Base-by-base conservation (phyloP, 1,140 invertebrate species). In the Camponotus pennsylvanicus region DNA sequence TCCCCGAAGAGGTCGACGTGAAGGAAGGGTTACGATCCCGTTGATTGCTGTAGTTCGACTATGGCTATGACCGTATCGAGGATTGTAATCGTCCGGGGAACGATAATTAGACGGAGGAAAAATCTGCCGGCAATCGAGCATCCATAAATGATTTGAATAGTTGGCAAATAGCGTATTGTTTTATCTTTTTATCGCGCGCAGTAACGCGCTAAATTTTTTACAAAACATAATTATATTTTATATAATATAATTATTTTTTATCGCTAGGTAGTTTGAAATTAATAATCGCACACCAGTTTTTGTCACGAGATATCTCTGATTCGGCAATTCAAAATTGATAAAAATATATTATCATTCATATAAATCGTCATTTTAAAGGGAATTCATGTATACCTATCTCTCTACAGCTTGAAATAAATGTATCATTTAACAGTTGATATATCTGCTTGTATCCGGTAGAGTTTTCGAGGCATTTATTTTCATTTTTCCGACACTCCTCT, bases 1-100 rank as follows among this genome's bases (percentile, higher is more conserved):
- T 77, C 71, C 63, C 66, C 57, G 45, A 87, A 70, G 69, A 76
- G 67, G 40, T 59, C 13, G 52, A 42, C 34, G 21, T 21, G 8
- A 64, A 88, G 75, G 59, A 91, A 86, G 85, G 89, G 90, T 91
- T 93, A 90, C 91, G 91, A 93, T 88, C 91, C 89, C 88, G 89
- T 93, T 92, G 91, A 93, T 93, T 92, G 90, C 89, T 90, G 69
- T 92, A 92, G 92, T 89, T 90, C 85, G 86, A 88, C 82, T 86
- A 86, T 52, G 77, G 37, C 71, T 77, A 73, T 18, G 49, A 52
- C 61, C 63, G 67, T 91, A 87, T 89, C 85, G 90, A 91, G 85
- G 59, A 83, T 76, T 76, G 83, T 82, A 88, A 88, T 91, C 61
- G 83, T 49, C 77, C 15, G 57, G 18, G 34, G 77, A 71, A 86